Evolutionary conservation across 2,888 invertebrate species (phyloP), one percentile per base, ranked within the genome.

Genomic region (Xanthia togata): DNA sequence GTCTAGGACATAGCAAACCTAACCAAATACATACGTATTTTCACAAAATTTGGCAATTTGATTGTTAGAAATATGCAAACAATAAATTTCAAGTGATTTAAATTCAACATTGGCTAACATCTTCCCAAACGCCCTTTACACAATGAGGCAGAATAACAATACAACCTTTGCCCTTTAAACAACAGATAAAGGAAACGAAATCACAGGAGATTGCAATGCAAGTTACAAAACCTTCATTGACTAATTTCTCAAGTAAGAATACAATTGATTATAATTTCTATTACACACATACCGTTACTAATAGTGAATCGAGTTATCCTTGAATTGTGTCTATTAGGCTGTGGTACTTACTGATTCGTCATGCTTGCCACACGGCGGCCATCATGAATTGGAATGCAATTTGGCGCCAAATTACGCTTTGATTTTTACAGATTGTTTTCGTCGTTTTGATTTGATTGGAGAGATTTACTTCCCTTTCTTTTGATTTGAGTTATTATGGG

Each of bases 241-340:
- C 55, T 75, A 81, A 86, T 83, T 86, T 84, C 82, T 76, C 80
- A 81, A 84, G 74, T 68, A 60, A 74, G 68, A 81, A 77, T 72
- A 86, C 84, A 86, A 86, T 88, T 74, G 79, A 83, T 83, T 73
- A 83, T 81, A 84, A 87, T 86, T 86, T 86, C 76, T 86, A 86
- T 82, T 79, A 86, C 76, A 84, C 78, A 82, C 73, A 82, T 35
- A 71, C 72, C 85, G 78, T 88, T 73, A 63, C 88, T 83, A 88
- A 87, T 83, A 77, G 69, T 79, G 85, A 87, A 87, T 88, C 85
- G 73, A 81, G 83, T 83, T 88, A 88, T 81, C 88, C 87, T 87
- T 87, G 87, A 85, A 79, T 81, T 47, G 70, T 76, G 75, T 75
- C 65, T 78, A 64, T 80, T 75, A 78, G 68, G 70, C 44, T 64